These are phyloP conservation scores for Panagrolaimus sp. DNA, from an alignment of 1,140 invertebrate genomes.

Conservation along the genomic window DNA sequence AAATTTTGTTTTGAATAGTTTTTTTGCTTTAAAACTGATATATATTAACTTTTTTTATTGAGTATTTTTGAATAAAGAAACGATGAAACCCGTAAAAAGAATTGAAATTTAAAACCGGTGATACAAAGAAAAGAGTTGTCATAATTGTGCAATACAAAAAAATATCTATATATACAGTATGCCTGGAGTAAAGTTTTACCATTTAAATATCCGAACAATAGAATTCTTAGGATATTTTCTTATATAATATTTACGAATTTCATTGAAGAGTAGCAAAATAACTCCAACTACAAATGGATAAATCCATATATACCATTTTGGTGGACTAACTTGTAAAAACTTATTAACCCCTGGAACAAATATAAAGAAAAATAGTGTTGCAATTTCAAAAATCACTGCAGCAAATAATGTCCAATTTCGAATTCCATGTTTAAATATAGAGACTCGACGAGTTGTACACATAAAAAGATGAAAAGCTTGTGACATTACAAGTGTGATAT, in stretches of 20 bases:
- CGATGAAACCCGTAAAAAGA: no score
- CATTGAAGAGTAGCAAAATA: slow-evolving; percentile 2
- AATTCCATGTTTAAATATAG: slow-evolving; percentile 12
- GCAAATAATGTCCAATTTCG: slow-evolving; percentile 1
- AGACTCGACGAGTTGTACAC: slow-evolving; percentile 19
- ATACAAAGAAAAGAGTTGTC: no score
- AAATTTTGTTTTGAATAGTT: no score
- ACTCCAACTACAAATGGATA: not conserved
- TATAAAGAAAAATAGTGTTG: not conserved
- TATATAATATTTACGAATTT: slow-evolving; percentile 11
- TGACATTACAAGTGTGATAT: slow-evolving; percentile 31
- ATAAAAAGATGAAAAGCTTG: slow-evolving; percentile 23
- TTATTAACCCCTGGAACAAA: slow-evolving; percentile 6
- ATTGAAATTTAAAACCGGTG: no score
- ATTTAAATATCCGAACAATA: not conserved
- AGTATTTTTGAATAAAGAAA: no score
- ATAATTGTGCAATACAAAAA: no score
- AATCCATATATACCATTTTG: slow-evolving; percentile 9
- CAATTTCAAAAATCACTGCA: slow-evolving; percentile 4
- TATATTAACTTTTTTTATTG: no score
- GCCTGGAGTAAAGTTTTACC: not conserved
- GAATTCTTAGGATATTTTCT: not conserved
- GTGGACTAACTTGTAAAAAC: not conserved
- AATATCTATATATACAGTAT: no score
- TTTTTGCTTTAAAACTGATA: no score